Conservation (phyloP, 2,797 vertebrate genomes). For the Acrossocheilus fasciatus region DNA sequence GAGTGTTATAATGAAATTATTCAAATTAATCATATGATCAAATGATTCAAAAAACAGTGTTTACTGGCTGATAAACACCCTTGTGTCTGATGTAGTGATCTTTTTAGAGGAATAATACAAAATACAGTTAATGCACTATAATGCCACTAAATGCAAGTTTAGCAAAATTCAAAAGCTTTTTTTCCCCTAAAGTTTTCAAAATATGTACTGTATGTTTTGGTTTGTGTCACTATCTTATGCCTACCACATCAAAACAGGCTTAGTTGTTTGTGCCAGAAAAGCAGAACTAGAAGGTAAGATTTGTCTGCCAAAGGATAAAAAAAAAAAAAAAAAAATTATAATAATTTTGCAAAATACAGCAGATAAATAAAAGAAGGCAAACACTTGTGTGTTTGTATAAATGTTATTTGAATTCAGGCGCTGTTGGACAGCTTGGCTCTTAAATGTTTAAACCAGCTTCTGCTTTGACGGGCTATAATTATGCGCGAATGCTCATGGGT, state of each 20-base stretch:
- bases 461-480: constrained; percentile 56
- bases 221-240: not conserved
- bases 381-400: constrained; percentile 49
- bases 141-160: not conserved
- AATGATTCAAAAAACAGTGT: not conserved
- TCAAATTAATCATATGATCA: not conserved
- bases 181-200: not conserved
- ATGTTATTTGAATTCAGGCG: constrained; percentile 48
- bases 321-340: not conserved
- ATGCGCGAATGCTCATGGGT: constrained; percentile 58
- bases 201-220: not conserved
- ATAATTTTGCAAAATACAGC: not conserved
- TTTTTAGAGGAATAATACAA: no score
- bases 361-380: constrained; percentile 23
- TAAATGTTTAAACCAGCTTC: constrained; percentile 51
- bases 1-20: not conserved
- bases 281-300: not conserved
- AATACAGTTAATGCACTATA: not conserved
- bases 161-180: not conserved
- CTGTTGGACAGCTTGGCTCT: constrained; percentile 31
- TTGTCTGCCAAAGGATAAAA: not conserved
- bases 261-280: not conserved
- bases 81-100: not conserved
- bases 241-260: not conserved
- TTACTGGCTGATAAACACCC: not conserved